Evolutionary conservation across 2,888 invertebrate genomes (phyloP).

Genomic region (Laspeyria flexula): DNA sequence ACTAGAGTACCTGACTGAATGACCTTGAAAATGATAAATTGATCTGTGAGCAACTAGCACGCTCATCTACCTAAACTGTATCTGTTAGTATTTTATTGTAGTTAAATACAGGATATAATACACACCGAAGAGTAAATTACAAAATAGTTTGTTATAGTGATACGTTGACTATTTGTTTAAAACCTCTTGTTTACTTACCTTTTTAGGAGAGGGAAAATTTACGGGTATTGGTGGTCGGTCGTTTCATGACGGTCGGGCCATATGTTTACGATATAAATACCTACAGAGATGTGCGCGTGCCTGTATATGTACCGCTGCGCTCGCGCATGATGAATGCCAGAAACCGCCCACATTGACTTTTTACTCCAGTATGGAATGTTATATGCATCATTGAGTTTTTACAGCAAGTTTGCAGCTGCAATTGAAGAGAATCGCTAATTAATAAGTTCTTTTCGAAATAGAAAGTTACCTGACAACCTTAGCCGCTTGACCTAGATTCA

Average conservation of each 20-base stretch:
- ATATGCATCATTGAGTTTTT: conserved; percentile 12
- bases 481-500: conserved; percentile 56
- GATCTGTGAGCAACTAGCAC: neutral
- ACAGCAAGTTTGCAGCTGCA: conserved; percentile 10
- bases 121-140: neutral
- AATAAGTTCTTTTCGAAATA: conserved; percentile 35
- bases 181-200: conserved; percentile 36
- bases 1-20: neutral
- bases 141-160: neutral
- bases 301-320: conserved; percentile 55
- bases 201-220: conserved; percentile 46
- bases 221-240: conserved; percentile 58
- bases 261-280: conserved; percentile 81
- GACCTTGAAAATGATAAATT: neutral
- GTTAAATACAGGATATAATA: neutral
- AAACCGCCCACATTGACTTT: conserved; percentile 70
- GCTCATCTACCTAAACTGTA: neutral
- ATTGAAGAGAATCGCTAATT: conserved; percentile 28
- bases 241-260: conserved; percentile 66
- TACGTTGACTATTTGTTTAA: conserved; percentile 17
- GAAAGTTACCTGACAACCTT: conserved; percentile 48
- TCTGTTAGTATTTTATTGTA: neutral
- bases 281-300: conserved; percentile 50
- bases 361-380: conserved; percentile 22
- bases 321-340: conserved; percentile 68